Conservation (phyloP, 2,113 vertebrate genomes). For the Monarcha castaneiventris region DNA sequence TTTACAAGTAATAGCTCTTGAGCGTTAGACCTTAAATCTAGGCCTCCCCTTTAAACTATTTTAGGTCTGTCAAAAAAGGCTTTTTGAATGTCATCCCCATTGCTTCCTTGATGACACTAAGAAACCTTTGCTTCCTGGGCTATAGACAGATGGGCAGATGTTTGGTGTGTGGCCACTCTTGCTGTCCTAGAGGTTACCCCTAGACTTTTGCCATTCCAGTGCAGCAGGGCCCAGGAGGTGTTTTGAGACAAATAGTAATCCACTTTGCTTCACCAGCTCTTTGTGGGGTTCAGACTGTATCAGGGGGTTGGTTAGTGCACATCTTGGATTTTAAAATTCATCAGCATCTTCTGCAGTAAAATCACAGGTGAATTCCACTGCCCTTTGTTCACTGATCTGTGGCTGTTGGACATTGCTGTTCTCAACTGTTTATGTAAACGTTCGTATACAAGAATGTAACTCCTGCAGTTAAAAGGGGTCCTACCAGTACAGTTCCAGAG, state of each 20-base stretch:
- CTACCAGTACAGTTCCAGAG: background rate
- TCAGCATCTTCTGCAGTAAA: background rate
- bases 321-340: background rate
- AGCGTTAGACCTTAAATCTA: background rate
- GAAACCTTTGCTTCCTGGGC: background rate
- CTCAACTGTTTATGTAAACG: background rate
- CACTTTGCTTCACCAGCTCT: background rate
- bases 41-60: background rate
- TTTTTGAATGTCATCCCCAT: background rate
- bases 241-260: background rate
- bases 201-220: background rate
- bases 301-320: background rate
- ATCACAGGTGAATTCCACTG: background rate
- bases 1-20: background rate
- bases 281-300: rapidly evolving
- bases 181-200: background rate
- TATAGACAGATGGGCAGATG: background rate
- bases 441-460: background rate
- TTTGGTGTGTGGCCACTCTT: background rate
- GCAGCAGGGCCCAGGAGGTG: background rate
- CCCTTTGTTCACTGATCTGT: too few relatives aligned
- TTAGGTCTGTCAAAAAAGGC: background rate
- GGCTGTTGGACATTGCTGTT: background rate
- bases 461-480: background rate
- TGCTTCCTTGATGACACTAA: background rate